Conservation (phyloP, 1,140 invertebrate species). For the Caenorhabditis inopinata region DNA sequence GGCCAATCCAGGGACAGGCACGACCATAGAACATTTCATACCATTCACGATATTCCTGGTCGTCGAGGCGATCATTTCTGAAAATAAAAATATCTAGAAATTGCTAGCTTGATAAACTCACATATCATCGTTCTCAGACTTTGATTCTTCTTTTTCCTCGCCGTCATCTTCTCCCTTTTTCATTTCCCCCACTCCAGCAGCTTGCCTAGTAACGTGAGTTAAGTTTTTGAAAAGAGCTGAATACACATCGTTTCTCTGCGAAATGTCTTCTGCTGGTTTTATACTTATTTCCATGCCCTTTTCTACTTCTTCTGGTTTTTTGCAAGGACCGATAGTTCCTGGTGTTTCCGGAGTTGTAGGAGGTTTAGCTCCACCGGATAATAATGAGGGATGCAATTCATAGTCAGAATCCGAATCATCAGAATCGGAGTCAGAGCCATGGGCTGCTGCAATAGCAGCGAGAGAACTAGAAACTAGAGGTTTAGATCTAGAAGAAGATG, state of each 20-base stretch:
- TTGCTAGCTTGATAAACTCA: background rate
- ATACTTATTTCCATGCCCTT: background rate
- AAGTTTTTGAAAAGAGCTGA: constrained; percentile 35
- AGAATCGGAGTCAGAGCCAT: constrained; percentile 9
- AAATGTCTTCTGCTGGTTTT: background rate
- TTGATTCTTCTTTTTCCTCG: background rate
- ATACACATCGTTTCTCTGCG: constrained; percentile 18
- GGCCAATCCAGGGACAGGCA: background rate
- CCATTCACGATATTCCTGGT: constrained; percentile 41
- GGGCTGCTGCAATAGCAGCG: constrained; percentile 41
- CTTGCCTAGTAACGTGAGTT: constrained; percentile 10
- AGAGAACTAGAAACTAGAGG: constrained; percentile 20
- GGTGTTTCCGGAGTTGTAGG: background rate
- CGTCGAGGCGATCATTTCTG: constrained; percentile 1
- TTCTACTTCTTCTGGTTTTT: background rate
- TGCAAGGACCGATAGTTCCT: background rate
- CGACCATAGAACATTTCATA: constrained; percentile 36
- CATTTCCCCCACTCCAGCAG: background rate
- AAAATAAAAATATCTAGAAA: background rate
- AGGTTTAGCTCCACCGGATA: constrained; percentile 11
- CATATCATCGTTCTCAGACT: background rate
- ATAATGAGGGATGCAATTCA: constrained; percentile 54
- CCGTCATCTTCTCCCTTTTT: background rate
- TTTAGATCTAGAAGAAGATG: constrained; percentile 17
- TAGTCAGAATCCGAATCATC: constrained; percentile 51